A percentile compares a stretch with the other conserved stretches of the same genome.
Evolutionary conservation across 2,888 invertebrate genomes (phyloP).

Genomic region (Euproctis similis): DNA sequence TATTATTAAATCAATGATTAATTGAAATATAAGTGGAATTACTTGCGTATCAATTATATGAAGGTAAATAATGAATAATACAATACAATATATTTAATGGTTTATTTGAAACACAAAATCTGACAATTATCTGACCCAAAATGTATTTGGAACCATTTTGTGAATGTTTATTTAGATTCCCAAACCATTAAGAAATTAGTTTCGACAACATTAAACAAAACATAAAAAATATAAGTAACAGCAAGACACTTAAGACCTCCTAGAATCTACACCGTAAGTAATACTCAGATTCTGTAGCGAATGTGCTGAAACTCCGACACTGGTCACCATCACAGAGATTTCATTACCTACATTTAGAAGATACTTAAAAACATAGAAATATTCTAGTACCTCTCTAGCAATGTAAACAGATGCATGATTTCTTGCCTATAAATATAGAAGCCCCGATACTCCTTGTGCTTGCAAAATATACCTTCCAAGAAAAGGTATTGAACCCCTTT

Average conservation of each 20-base stretch:
- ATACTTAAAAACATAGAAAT: conserved; percentile 62
- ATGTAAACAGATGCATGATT: conserved; percentile 63
- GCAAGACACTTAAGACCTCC: conserved; percentile 59
- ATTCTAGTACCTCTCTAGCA: conserved; percentile 57
- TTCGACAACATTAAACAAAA: conserved; percentile 71
- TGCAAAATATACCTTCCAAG: conserved; percentile 54
- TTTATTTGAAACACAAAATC: conserved; percentile 74
- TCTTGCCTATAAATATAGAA: conserved; percentile 53
- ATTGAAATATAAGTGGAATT: too few relatives aligned
- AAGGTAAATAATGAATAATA: too few relatives aligned
- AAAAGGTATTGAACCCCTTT: conserved; percentile 39
- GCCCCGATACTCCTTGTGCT: conserved; percentile 53
- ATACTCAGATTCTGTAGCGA: conserved; percentile 67
- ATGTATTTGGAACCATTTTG: conserved; percentile 51
- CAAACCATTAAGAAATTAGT: conserved; percentile 67
- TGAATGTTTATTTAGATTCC: conserved; percentile 50
- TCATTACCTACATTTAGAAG: conserved; percentile 56
- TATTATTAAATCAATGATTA: too few relatives aligned
- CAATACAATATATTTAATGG: conserved; percentile 48
- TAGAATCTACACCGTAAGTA: conserved; percentile 58
- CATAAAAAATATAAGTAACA: conserved; percentile 60
- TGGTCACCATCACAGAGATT: conserved; percentile 71
- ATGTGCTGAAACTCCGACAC: conserved; percentile 59
- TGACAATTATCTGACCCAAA: conserved; percentile 65
- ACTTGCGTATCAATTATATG: too few relatives aligned